These are phyloP conservation scores for Berghia stephanieae DNA, from an alignment of 1,140 invertebrate genomes.

Conservation along the genomic window DNA sequence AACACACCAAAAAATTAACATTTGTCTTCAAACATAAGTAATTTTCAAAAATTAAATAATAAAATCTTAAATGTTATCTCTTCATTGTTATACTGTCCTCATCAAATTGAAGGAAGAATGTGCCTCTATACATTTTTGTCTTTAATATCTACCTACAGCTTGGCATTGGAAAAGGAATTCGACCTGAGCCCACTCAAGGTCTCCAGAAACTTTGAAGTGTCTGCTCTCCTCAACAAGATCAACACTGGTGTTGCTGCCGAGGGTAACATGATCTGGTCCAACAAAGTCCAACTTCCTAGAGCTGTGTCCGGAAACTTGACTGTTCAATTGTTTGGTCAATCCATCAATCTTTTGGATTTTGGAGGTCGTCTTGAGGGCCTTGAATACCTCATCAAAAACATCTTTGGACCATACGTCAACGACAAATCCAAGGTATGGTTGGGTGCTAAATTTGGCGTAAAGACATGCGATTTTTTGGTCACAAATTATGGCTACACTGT, in stretches of 20 bases:
- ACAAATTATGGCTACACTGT: background rate
- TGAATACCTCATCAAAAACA: slow-evolving; percentile 83
- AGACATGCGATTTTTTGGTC: no score
- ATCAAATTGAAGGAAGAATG: no score
- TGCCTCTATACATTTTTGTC: no score
- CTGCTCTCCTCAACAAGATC: slow-evolving; percentile 53
- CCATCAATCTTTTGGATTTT: slow-evolving; percentile 86
- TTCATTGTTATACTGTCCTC: no score
- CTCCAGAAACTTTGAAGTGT: slow-evolving; percentile 82
- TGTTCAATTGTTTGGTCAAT: slow-evolving; percentile 84
- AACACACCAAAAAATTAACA: no score
- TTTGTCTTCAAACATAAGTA: no score
- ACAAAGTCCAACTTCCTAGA: slow-evolving; percentile 85
- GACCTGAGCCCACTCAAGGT: slow-evolving; percentile 85
- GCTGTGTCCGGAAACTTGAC: slow-evolving; percentile 83
- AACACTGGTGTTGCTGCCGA: slow-evolving; percentile 54
- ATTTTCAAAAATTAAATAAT: no score
- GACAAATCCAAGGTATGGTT: slow-evolving; percentile 5
- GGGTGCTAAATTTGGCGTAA: no score
- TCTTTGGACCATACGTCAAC: slow-evolving; percentile 71
- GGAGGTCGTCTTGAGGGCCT: slow-evolving; percentile 85
- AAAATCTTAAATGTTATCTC: no score
- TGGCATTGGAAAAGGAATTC: slow-evolving; percentile 75
- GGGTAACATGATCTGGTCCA: slow-evolving; percentile 81
- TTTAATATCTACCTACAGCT: background rate